These are phyloP conservation scores for Stegana nigrithorax DNA, from an alignment of 2,888 invertebrate genomes.

Conservation along the genomic window DNA sequence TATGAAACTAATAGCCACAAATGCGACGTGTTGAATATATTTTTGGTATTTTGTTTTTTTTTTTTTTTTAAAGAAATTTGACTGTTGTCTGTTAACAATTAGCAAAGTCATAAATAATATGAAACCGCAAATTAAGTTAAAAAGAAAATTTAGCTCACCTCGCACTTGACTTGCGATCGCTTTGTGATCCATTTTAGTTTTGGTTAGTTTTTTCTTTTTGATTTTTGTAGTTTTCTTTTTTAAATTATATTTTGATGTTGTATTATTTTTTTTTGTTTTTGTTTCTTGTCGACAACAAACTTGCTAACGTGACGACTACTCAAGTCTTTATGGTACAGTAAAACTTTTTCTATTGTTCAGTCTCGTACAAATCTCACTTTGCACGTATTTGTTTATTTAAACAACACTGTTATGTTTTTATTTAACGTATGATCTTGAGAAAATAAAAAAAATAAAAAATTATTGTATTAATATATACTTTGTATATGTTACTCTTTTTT, in stretches of 20 bases:
- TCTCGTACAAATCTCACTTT: not conserved
- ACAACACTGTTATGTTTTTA: not conserved
- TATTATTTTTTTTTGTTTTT: constrained; percentile 26
- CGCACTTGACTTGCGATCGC: constrained; percentile 64
- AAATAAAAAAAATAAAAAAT: no score
- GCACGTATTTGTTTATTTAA: not conserved
- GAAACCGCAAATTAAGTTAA: no score
- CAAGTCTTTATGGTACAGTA: no score
- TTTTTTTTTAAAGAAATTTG: no score
- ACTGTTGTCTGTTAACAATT: no score
- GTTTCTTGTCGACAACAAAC: constrained; percentile 28
- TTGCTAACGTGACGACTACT: no score
- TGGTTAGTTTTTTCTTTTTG: constrained; percentile 27
- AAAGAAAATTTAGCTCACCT: constrained; percentile 60
- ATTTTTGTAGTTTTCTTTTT: constrained; percentile 17
- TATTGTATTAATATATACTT: not conserved
- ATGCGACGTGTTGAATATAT: no score
- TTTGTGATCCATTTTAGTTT: constrained; percentile 59
- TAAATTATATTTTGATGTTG: not conserved
- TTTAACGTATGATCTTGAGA: not conserved
- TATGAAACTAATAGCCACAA: no score
- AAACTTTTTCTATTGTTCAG: not conserved
- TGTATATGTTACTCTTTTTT: not conserved
- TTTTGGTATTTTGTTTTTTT: no score
- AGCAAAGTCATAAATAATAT: no score